phyloP scores from a whole-genome alignment of 1,140 invertebrate species.

The Palaemon carinicauda region DNA sequence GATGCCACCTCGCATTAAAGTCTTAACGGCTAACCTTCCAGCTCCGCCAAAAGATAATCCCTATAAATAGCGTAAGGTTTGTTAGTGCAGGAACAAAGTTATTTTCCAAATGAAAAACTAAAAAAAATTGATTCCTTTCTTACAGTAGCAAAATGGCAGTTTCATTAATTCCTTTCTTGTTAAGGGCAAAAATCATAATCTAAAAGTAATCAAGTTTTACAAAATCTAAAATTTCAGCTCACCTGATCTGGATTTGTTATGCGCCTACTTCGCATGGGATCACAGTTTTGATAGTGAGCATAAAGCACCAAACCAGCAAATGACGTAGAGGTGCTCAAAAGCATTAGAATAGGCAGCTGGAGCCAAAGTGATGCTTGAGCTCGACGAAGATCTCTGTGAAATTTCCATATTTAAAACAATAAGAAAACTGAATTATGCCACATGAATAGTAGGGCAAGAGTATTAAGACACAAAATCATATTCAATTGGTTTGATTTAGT shows the following conservation, averaged over 20 bases:
- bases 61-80: no score
- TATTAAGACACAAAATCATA: not conserved
- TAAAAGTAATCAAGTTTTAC: not conserved
- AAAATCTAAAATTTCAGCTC: not conserved
- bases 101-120: no score
- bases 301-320: slow-evolving; percentile 83
- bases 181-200: no score
- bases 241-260: slow-evolving; percentile 68
- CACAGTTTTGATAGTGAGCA: slow-evolving; percentile 78
- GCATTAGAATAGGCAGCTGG: slow-evolving; percentile 75
- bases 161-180: no score
- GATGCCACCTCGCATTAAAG: no score
- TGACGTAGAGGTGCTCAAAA: slow-evolving; percentile 75
- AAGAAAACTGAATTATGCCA: no score
- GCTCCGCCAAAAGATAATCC: no score
- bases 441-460: not conserved
- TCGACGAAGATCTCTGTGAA: slow-evolving; percentile 39
- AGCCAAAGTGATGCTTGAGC: slow-evolving; percentile 69
- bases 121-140: no score
- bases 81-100: no score
- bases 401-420: slow-evolving; percentile 3
- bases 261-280: slow-evolving; percentile 71
- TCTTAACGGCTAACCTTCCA: no score
- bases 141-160: no score
- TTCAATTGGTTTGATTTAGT: no score